Conservation (phyloP, 2,888 invertebrate genomes). For the Tetranychus truncatus region DNA sequence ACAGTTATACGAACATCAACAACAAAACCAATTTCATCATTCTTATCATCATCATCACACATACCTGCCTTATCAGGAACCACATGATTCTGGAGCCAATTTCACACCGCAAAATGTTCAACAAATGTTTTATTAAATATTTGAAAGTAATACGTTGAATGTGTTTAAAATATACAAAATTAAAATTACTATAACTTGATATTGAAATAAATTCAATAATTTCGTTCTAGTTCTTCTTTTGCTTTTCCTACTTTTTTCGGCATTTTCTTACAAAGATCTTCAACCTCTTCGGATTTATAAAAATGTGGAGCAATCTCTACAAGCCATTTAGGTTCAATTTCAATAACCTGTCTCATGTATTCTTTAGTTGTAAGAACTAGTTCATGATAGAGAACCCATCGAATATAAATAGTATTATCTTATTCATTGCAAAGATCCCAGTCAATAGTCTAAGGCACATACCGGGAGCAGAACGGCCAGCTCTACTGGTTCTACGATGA, state of each 20-base stretch:
- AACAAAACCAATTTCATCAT: not conserved
- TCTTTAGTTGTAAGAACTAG: slow-evolving; percentile 96
- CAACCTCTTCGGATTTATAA: slow-evolving; percentile 84
- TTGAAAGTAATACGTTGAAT: too few species aligned
- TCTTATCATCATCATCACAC: not conserved
- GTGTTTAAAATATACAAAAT: too few species aligned
- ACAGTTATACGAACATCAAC: slow-evolving; percentile 9
- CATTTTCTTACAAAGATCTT: slow-evolving; percentile 84
- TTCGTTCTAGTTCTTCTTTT: slow-evolving; percentile 29
- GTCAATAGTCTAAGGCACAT: slow-evolving; percentile 97
- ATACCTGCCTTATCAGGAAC: too few species aligned
- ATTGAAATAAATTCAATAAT: not conserved
- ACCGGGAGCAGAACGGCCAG: slow-evolving; percentile 85
- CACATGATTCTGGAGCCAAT: too few species aligned
- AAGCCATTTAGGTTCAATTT: slow-evolving; percentile 94
- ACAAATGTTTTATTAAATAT: too few species aligned
- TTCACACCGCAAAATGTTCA: too few species aligned
- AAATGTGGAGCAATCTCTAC: slow-evolving; percentile 97
- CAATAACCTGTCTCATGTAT: slow-evolving; percentile 92
- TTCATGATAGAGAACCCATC: slow-evolving; percentile 94
- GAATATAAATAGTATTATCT: slow-evolving; percentile 81
- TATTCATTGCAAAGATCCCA: slow-evolving; percentile 94
- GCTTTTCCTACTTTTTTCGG: slow-evolving; percentile 55
- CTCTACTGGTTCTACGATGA: slow-evolving; percentile 87
- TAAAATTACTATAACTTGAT: too few species aligned